phyloP scores from a whole-genome alignment of 2,888 invertebrate genomes.

The Lochmaea crataegi region DNA sequence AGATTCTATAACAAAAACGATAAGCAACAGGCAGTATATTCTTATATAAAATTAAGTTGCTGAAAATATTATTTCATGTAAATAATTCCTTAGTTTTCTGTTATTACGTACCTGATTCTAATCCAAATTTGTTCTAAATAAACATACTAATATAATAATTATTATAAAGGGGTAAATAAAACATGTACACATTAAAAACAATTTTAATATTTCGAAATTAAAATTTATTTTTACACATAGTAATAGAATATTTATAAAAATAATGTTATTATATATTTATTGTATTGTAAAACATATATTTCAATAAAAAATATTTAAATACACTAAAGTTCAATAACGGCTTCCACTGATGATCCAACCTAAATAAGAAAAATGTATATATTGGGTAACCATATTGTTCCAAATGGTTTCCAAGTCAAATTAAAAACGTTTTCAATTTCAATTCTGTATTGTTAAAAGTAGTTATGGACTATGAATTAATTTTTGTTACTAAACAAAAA shows the following conservation, averaged over 20 bases:
- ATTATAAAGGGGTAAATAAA: not conserved
- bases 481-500: too few relatives aligned
- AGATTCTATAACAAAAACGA: too few relatives aligned
- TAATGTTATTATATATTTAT: not conserved
- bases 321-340: not conserved
- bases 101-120: not conserved
- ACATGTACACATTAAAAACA: not conserved
- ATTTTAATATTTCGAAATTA: conserved; percentile 4
- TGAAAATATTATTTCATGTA: too few relatives aligned
- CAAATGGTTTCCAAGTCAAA: too few relatives aligned
- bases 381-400: too few relatives aligned
- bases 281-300: too few relatives aligned
- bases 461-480: too few relatives aligned
- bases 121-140: not conserved
- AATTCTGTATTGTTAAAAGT: too few relatives aligned
- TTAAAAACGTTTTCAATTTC: too few relatives aligned
- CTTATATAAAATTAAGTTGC: too few relatives aligned
- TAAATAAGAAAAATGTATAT: not conserved
- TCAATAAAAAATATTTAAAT: not conserved
- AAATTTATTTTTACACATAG: not conserved
- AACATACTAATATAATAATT: not conserved
- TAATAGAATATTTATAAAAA: not conserved
- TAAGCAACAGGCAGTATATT: too few relatives aligned
- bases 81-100: too few relatives aligned
- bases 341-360: not conserved